phyloP scores from a whole-genome alignment of 2,797 vertebrate genomes.

The Danio tinwini region DNA sequence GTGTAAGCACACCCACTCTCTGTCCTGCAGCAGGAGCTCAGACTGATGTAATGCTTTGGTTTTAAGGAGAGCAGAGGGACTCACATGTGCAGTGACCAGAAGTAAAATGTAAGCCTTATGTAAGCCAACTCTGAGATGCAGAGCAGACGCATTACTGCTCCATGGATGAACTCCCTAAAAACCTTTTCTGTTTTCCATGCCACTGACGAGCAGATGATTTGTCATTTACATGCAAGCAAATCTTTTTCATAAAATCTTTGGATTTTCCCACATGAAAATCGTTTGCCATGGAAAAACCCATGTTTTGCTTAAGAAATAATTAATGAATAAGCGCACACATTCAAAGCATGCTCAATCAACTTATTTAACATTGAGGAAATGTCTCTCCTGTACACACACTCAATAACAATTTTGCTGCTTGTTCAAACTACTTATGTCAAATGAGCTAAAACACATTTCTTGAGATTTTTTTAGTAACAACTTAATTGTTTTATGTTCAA shows the following conservation, averaged over 20 bases:
- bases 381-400: not conserved
- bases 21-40: not conserved
- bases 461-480: too few species aligned
- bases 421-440: too few species aligned
- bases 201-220: not conserved
- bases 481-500: too few species aligned
- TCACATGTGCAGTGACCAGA: slow-evolving; percentile 38
- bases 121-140: slow-evolving; percentile 41
- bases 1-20: not conserved
- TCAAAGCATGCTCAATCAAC: not conserved
- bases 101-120: slow-evolving; percentile 50
- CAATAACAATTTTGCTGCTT: too few species aligned
- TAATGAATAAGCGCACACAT: not conserved
- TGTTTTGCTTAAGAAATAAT: too few species aligned
- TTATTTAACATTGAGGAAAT: not conserved
- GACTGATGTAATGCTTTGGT: slow-evolving; percentile 9
- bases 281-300: not conserved
- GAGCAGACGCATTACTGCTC: slow-evolving; percentile 30
- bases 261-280: not conserved
- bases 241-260: not conserved
- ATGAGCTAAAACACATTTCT: too few species aligned
- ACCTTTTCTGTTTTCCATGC: slow-evolving; percentile 23
- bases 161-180: slow-evolving; percentile 30
- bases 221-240: not conserved
- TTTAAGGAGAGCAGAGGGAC: slow-evolving; percentile 9